Evolutionary conservation across 2,113 vertebrate genomes (phyloP).

Genomic region (Colossoma macropomum): DNA sequence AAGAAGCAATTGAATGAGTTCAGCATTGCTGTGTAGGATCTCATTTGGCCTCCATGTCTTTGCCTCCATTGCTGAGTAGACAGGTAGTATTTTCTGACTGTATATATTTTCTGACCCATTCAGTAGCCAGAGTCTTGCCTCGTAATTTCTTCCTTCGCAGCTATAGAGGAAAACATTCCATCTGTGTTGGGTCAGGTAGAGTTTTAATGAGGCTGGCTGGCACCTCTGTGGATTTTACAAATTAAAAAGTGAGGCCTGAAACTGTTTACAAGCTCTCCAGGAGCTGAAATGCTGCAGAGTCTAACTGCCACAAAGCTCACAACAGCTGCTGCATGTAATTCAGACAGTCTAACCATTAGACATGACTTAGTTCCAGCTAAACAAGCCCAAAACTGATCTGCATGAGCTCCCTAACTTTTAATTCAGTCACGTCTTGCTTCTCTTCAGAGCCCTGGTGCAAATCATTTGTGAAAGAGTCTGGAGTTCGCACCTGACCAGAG

Average conservation of each 20-base stretch:
- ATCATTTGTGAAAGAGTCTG: not conserved
- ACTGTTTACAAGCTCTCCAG: not conserved
- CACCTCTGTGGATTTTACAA: slow-evolving; percentile 12
- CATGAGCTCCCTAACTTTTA: not conserved
- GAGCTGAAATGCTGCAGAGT: not conserved
- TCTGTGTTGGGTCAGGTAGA: not conserved
- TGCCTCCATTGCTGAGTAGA: not conserved
- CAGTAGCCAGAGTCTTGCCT: not conserved
- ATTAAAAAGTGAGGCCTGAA: not conserved
- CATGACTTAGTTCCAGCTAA: not conserved
- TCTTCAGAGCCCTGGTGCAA: not conserved
- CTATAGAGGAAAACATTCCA: not conserved
- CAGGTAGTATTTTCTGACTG: not conserved
- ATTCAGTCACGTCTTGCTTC: not conserved
- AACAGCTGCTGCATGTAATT: not conserved
- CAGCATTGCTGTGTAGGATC: not conserved
- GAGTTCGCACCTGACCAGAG: not conserved
- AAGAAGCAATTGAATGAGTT: not conserved
- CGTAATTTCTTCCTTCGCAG: slow-evolving; percentile 20
- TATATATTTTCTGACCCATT: slow-evolving; percentile 7
- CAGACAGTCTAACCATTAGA: not conserved
- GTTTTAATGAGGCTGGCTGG: not conserved
- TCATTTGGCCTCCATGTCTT: not conserved
- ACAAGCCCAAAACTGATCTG: not conserved
- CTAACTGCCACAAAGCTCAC: not conserved